A percentile compares a stretch with the other conserved stretches of the same genome.
Conservation (phyloP, 2,113 vertebrate genomes). For the Phyllostomus discolor region DNA sequence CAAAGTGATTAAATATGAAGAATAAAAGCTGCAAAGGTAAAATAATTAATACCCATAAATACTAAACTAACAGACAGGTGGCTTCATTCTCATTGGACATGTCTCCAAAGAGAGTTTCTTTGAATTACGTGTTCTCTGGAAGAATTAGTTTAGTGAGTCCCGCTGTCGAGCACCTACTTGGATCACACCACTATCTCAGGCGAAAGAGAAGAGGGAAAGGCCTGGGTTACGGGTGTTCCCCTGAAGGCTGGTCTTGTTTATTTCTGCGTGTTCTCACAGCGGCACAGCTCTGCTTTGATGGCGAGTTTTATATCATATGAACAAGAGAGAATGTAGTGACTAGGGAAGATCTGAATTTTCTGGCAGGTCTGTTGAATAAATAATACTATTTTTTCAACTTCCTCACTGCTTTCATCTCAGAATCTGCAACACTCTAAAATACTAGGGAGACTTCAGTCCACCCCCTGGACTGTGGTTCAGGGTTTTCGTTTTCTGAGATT, state of each 20-base stretch:
- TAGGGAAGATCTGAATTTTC: conserved; percentile 42
- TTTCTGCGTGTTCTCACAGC: neutral
- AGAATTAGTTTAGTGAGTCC: neutral
- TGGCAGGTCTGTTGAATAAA: conserved; percentile 59
- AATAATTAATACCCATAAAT: neutral
- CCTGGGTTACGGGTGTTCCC: neutral
- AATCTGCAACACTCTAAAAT: conserved; percentile 18
- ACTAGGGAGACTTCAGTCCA: neutral
- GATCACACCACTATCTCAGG: neutral
- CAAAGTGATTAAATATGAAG: neutral
- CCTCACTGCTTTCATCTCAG: conserved; percentile 44
- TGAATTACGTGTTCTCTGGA: neutral
- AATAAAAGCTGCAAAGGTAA: neutral
- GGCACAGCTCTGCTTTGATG: neutral
- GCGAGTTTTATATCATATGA: neutral
- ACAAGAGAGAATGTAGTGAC: conserved; percentile 28
- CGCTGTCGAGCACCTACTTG: fast-evolving
- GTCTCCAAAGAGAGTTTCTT: neutral
- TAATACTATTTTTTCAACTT: conserved; percentile 37
- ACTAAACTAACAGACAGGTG: neutral
- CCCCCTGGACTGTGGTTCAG: neutral
- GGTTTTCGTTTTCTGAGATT: conserved; percentile 3
- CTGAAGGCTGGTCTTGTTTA: neutral
- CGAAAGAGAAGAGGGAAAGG: neutral
- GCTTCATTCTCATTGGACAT: neutral